Evolutionary conservation across 2,113 vertebrate genomes (phyloP).

Genomic region (Mastomys coucha): DNA sequence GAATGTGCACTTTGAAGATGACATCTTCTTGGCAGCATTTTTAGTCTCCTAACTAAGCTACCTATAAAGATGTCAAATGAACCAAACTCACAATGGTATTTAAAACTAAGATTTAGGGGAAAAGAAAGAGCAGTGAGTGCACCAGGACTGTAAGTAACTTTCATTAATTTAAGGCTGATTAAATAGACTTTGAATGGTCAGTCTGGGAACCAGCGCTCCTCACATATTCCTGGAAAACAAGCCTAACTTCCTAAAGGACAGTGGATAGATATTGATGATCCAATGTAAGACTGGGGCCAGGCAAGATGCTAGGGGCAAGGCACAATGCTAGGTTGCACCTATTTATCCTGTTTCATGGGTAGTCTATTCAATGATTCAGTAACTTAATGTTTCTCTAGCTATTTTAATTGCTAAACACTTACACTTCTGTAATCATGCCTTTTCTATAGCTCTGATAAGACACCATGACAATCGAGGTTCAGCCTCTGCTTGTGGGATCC

Average conservation of each 20-base stretch:
- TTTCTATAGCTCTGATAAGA: neutral
- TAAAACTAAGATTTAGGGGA: slow-evolving; percentile 31
- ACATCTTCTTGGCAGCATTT: neutral
- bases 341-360: accelerated
- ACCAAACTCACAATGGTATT: slow-evolving; percentile 26
- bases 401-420: slow-evolving; percentile 12
- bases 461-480: neutral
- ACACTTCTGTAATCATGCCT: neutral
- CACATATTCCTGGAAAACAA: neutral
- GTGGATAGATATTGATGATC: neutral
- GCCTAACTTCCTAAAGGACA: neutral
- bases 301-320: neutral
- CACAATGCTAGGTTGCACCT: too few relatives aligned
- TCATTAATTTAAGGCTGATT: neutral
- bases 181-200: neutral
- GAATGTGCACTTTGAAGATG: slow-evolving; percentile 12
- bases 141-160: neutral
- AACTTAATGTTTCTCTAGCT: neutral
- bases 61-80: slow-evolving; percentile 32
- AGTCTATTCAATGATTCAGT: neutral
- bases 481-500: too few relatives aligned
- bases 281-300: neutral
- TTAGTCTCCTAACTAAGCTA: slow-evolving; percentile 21
- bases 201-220: neutral
- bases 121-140: neutral